Percentiles rank a stretch among this genome's conserved stretches.
Conservation (phyloP, 1,140 invertebrate species). For the Proctacanthus coquilletti region DNA sequence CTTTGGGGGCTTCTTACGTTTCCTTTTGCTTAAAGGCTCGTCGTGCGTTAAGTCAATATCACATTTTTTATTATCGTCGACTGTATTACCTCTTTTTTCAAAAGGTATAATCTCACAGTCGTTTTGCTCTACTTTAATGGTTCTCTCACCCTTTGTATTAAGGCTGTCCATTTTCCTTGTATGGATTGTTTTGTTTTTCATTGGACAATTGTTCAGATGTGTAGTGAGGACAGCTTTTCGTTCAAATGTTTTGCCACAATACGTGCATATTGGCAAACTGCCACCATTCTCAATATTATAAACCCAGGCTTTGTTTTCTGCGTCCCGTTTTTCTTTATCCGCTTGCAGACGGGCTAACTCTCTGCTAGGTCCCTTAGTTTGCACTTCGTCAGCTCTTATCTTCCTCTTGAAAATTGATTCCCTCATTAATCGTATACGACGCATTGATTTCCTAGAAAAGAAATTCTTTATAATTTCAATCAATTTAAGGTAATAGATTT, state of each 20-base stretch:
- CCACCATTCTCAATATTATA: slow-evolving; percentile 39
- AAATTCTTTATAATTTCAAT: too few relatives aligned
- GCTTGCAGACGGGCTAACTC: slow-evolving; percentile 21
- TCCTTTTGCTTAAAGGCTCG: not conserved
- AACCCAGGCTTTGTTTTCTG: slow-evolving; percentile 35
- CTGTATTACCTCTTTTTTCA: too few relatives aligned
- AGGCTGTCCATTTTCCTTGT: too few relatives aligned
- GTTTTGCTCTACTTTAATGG: too few relatives aligned
- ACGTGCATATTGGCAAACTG: slow-evolving; percentile 42
- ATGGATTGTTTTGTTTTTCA: slow-evolving; percentile 9
- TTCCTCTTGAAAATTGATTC: slow-evolving; percentile 22
- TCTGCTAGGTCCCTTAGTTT: slow-evolving; percentile 19
- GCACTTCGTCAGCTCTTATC: slow-evolving; percentile 19
- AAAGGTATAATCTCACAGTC: too few relatives aligned
- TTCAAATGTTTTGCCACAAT: slow-evolving; percentile 49
- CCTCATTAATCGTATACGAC: slow-evolving; percentile 24
- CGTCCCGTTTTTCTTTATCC: slow-evolving; percentile 7
- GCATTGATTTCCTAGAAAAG: slow-evolving; percentile 19
- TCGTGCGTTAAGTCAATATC: too few relatives aligned
- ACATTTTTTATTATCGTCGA: too few relatives aligned
- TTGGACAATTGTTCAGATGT: slow-evolving; percentile 41
- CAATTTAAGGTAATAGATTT: not conserved
- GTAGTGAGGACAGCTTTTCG: slow-evolving; percentile 45
- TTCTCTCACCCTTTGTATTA: too few relatives aligned
- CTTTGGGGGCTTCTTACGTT: not conserved